phyloP scores from a whole-genome alignment of 1,140 invertebrate genomes.

The Meloidogyne chitwoodi region DNA sequence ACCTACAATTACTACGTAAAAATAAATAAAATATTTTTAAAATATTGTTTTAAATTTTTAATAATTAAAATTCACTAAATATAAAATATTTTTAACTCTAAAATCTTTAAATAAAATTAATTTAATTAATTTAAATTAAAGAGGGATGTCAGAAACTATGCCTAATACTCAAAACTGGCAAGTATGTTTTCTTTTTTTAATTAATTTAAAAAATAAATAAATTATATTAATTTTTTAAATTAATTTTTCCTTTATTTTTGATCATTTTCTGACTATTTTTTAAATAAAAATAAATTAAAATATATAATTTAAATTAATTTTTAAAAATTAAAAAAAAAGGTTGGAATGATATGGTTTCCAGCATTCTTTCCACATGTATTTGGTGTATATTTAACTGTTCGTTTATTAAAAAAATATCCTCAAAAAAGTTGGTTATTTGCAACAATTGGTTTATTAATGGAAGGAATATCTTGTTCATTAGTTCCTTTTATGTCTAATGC shows the following conservation, averaged over 20 bases:
- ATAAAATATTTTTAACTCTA: no score
- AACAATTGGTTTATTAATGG: conserved; percentile 81
- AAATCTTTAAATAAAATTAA: not conserved
- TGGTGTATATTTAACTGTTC: conserved; percentile 91
- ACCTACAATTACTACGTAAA: conserved; percentile 91
- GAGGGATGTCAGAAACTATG: conserved; percentile 90
- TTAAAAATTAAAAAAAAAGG: conserved; percentile 61
- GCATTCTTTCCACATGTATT: conserved; percentile 97
- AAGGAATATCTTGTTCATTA: conserved; percentile 65
- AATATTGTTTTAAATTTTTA: no score
- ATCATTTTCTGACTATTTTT: no score
- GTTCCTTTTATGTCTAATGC: conserved; percentile 89
- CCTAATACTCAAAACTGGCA: conserved; percentile 88
- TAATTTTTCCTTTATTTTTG: conserved; percentile 71
- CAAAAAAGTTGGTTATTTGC: conserved; percentile 95
- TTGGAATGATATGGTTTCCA: conserved; percentile 98
- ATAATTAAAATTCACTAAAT: no score
- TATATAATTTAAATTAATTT: no score
- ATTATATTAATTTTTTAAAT: no score
- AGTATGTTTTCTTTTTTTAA: conserved; percentile 54
- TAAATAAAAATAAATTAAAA: no score
- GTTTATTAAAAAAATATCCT: conserved; percentile 85
- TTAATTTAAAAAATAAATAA: no score
- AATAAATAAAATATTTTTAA: no score
- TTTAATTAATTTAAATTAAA: not conserved